Conservation (phyloP, 2,113 vertebrate species). For the Mormyrus lacerda region DNA sequence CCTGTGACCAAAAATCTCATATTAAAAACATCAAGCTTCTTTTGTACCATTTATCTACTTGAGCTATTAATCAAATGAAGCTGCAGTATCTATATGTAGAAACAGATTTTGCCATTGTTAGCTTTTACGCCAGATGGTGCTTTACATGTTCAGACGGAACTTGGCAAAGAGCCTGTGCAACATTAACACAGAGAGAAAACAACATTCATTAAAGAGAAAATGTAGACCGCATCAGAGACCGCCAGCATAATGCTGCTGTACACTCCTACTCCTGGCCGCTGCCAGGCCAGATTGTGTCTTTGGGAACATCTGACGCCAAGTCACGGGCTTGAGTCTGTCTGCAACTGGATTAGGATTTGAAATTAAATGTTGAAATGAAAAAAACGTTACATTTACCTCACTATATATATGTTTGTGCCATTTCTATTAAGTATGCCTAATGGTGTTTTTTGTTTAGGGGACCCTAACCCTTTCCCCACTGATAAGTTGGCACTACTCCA, state of each 20-base stretch:
- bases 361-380: background rate
- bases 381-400: background rate
- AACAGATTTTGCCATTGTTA: background rate
- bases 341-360: background rate
- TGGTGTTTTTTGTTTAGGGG: background rate
- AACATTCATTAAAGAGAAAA: background rate
- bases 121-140: background rate
- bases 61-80: background rate
- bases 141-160: background rate
- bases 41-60: background rate
- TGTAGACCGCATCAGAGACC: background rate
- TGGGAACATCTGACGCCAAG: background rate
- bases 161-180: background rate
- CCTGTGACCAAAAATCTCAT: background rate
- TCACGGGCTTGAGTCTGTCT: background rate
- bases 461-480: background rate
- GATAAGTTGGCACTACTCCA: constrained; percentile 7
- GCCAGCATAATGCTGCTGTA: background rate
- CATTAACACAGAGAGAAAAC: background rate
- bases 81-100: background rate
- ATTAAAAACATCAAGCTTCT: background rate
- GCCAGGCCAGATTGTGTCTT: background rate
- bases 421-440: constrained; percentile 11
- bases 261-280: background rate
- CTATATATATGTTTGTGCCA: background rate